Evolutionary conservation across 2,888 invertebrate species (phyloP), one percentile per base, ranked within the genome.

Genomic region (Alviniconcha strummeri): DNA sequence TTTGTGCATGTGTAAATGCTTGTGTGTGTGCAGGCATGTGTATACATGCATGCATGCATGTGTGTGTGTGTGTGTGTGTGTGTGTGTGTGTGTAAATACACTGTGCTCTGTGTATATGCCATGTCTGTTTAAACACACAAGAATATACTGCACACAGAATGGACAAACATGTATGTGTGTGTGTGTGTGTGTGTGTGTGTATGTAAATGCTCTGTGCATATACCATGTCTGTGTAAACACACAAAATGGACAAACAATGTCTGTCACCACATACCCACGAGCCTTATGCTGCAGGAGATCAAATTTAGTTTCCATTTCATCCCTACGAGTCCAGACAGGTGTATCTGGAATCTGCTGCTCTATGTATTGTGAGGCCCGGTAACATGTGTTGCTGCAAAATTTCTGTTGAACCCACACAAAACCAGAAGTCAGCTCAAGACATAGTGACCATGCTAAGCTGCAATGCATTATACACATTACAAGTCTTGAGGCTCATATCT

Each of bases 301-400:
- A 84, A 88, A 85, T 19, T 85, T 76, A 13, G 80, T 72, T 57
- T 81, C 83, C 4, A 86, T 84, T 91, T 97, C 96, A 89, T 95
- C 94, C 95, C 94, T 86, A 82, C 97, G 95, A 60, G 96, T 94
- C 98, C 98, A 98, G 5, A 98, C 93, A 0, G 98, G 97, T 91
- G 96, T 96, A 0, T 96, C 96, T 72, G 96, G 94, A 92, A 98
- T 95, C 94, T 98, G 98, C 83, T 96, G 95, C 91, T 97, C 96
- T 52, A 98, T 94, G 93, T 96, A 96, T 91, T 96, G 95, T 0
- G 97, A 96, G 0, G 97, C 96, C 92, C 96, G 96, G 90, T 96
- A 98, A 92, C 98, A 98, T 79, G 94, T 94, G 88, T 96, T 96
- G 87, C 97, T 96, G 91, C 98, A 98, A 92, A 96, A 98, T 91